These are phyloP conservation scores for Drosophila hamatofila DNA, from an alignment of 2,888 invertebrate species.

Conservation along the genomic window DNA sequence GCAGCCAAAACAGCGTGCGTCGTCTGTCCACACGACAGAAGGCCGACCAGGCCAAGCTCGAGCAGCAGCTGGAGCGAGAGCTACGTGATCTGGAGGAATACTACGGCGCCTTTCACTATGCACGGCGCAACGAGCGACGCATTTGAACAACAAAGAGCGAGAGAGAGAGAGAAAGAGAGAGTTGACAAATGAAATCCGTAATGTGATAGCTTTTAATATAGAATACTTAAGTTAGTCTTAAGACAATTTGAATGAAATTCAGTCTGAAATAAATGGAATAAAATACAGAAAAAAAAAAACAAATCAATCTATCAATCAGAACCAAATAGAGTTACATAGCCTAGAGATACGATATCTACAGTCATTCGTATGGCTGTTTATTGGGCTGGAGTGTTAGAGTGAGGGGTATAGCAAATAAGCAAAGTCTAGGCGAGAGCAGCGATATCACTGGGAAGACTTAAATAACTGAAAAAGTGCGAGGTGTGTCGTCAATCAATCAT, in stretches of 20 bases:
- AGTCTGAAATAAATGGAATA: slow-evolving; percentile 4
- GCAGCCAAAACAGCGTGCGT: slow-evolving; percentile 20
- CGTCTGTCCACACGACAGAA: slow-evolving; percentile 50
- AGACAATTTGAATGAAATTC: slow-evolving; percentile 66
- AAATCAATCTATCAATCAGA: background rate
- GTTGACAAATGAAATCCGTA: slow-evolving; percentile 14
- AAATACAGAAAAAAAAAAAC: background rate
- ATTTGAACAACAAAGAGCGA: slow-evolving; percentile 28
- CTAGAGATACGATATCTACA: too few species aligned
- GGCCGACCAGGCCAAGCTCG: slow-evolving; percentile 49
- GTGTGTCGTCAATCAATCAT: too few species aligned
- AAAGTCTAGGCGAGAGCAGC: too few species aligned
- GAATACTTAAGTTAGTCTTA: background rate
- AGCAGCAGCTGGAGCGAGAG: slow-evolving; percentile 64
- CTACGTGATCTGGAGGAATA: slow-evolving; percentile 70
- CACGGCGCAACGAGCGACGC: slow-evolving; percentile 63
- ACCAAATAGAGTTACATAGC: background rate
- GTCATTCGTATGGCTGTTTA: background rate
- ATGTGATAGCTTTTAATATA: slow-evolving; percentile 61
- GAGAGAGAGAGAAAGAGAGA: background rate
- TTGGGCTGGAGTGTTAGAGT: too few species aligned
- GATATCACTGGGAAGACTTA: too few species aligned
- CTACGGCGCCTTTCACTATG: slow-evolving; percentile 69
- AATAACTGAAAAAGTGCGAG: too few species aligned
- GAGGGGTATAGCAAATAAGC: too few species aligned